phyloP scores from a whole-genome alignment of 2,797 vertebrate species.

The Halcyon smyrnensis region DNA sequence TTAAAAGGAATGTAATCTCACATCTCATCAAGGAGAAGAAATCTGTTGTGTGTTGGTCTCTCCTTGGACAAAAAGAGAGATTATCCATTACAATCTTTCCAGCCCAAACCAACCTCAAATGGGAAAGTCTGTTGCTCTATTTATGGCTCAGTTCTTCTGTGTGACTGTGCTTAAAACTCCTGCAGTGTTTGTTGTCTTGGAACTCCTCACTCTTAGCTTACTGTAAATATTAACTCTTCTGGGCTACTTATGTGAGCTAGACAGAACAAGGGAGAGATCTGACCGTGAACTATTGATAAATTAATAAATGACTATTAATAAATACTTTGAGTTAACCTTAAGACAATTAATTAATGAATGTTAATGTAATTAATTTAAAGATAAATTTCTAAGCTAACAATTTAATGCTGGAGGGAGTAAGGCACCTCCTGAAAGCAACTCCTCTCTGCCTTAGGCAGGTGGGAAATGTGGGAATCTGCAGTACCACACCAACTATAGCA shows the following conservation, averaged over 20 bases:
- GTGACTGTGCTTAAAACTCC: not conserved
- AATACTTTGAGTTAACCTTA: not conserved
- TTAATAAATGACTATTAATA: not conserved
- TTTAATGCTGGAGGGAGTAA: not conserved
- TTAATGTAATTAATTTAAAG: not conserved
- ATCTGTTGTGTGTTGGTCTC: constrained; percentile 18
- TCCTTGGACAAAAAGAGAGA: not conserved
- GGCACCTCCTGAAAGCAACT: not conserved
- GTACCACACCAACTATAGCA: not conserved
- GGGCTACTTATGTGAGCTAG: not conserved
- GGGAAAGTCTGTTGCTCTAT: not conserved
- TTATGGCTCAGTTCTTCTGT: constrained; percentile 14
- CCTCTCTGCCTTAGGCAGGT: not conserved
- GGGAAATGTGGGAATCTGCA: not conserved
- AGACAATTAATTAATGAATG: not conserved
- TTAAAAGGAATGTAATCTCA: constrained; percentile 60
- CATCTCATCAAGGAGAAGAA: constrained; percentile 41
- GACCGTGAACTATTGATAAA: not conserved
- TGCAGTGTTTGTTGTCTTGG: not conserved
- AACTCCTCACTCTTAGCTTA: not conserved
- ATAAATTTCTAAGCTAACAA: not conserved
- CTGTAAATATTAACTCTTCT: not conserved
- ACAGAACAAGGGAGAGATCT: not conserved
- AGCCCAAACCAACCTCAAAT: not conserved
- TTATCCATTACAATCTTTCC: not conserved